Conservation (phyloP, 2,113 vertebrate genomes). For the Setophaga coronata region DNA sequence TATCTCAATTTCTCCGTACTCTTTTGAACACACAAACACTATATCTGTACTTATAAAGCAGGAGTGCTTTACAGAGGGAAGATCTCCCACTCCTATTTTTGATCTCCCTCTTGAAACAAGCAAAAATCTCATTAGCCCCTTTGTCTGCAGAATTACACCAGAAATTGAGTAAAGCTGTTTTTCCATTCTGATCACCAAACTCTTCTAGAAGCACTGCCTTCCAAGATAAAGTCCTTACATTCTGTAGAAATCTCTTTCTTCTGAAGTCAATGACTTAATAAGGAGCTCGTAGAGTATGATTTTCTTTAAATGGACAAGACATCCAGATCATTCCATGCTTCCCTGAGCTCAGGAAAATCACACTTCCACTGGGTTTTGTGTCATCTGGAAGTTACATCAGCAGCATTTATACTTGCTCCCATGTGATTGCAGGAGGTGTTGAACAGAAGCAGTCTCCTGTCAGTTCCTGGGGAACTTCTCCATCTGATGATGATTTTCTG, state of each 20-base stretch:
- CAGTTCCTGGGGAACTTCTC: not conserved
- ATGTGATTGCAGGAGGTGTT: not conserved
- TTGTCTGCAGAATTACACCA: not conserved
- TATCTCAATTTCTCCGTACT: not conserved
- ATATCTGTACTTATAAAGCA: not conserved
- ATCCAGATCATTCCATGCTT: not conserved
- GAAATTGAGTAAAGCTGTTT: not conserved
- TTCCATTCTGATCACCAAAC: not conserved
- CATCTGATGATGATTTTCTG: conserved; percentile 17
- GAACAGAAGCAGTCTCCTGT: conserved; percentile 2
- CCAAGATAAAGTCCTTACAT: not conserved
- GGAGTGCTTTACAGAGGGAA: not conserved
- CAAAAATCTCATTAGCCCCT: not conserved
- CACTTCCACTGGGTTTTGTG: not conserved
- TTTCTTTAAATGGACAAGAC: not conserved
- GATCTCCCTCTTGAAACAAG: not conserved
- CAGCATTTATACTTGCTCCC: not conserved
- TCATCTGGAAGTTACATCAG: not conserved
- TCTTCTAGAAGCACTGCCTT: not conserved
- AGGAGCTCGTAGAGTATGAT: not conserved
- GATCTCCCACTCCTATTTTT: not conserved
- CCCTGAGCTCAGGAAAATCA: not conserved
- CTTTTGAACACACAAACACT: not conserved
- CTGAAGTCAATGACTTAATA: not conserved
- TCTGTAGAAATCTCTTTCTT: not conserved